Percentiles rank a stretch among this genome's conserved stretches.
phyloP scores from a whole-genome alignment of 2,888 invertebrate species.

The Aleiodes alternator region DNA sequence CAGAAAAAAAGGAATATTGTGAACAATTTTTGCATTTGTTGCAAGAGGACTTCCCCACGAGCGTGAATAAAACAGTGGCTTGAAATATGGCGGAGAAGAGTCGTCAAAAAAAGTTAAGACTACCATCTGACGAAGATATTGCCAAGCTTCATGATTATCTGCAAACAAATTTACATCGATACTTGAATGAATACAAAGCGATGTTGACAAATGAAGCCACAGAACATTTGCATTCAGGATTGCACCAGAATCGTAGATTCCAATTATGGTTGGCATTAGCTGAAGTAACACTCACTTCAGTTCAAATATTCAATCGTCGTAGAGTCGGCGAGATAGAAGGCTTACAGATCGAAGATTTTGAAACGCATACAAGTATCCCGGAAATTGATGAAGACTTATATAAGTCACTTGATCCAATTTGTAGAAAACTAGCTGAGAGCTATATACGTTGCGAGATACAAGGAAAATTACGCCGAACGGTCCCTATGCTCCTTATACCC shows the following conservation, averaged over 20 bases:
- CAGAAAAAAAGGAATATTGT: slow-evolving; percentile 12
- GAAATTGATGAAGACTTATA: slow-evolving; percentile 20
- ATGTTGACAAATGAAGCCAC: not conserved
- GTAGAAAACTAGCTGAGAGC: slow-evolving; percentile 7
- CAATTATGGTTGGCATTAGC: slow-evolving; percentile 39
- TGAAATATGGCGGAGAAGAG: slow-evolving; percentile 23
- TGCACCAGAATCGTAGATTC: not conserved
- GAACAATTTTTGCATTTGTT: slow-evolving; percentile 32
- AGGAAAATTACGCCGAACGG: slow-evolving; percentile 32
- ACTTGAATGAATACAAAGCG: not conserved
- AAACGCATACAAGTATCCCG: not conserved
- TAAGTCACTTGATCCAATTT: slow-evolving; percentile 6
- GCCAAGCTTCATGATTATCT: slow-evolving; percentile 32
- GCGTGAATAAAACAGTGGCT: slow-evolving; percentile 30
- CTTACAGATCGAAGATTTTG: slow-evolving; percentile 32
- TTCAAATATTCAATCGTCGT: slow-evolving; percentile 37
- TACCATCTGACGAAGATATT: slow-evolving; percentile 35
- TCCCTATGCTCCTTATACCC: slow-evolving; percentile 19
- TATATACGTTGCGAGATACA: slow-evolving; percentile 16
- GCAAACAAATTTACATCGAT: not conserved
- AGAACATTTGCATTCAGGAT: not conserved
- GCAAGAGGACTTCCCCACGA: slow-evolving; percentile 8
- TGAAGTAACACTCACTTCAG: slow-evolving; percentile 26
- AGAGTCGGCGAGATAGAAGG: slow-evolving; percentile 18
- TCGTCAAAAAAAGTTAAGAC: slow-evolving; percentile 5